Evolutionary conservation across 2,888 invertebrate genomes (phyloP).

Genomic region (Helleia helle): DNA sequence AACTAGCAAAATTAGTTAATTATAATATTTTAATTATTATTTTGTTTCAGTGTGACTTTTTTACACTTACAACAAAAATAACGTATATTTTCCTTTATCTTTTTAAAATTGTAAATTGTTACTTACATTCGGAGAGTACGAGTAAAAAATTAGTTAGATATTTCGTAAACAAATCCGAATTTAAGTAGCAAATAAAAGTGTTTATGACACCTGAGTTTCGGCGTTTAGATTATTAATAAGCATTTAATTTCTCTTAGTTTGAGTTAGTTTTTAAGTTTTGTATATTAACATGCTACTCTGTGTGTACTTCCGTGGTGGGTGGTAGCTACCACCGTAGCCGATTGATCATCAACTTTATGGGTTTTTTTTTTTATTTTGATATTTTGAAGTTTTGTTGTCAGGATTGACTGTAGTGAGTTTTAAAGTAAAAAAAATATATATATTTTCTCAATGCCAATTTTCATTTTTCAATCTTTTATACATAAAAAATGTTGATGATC

Average conservation of each 20-base stretch:
- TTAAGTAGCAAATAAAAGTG: background rate
- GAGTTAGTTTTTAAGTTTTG: constrained; percentile 3
- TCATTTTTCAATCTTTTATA: too few species aligned
- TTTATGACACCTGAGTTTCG: background rate
- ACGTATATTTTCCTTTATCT: background rate
- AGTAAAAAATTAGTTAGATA: background rate
- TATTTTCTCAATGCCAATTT: too few species aligned
- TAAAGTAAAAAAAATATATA: too few species aligned
- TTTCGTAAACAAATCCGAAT: background rate
- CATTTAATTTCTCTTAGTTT: constrained; percentile 5
- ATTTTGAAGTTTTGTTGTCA: too few species aligned
- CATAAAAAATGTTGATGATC: background rate
- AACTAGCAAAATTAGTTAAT: background rate
- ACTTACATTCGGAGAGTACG: constrained; percentile 2
- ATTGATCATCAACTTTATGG: background rate
- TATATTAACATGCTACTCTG: constrained; percentile 5
- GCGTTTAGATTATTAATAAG: background rate
- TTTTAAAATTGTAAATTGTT: background rate
- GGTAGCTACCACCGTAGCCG: background rate
- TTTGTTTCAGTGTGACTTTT: background rate
- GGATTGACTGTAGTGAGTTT: too few species aligned
- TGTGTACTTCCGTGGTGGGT: background rate
- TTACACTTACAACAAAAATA: background rate
- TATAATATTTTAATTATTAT: background rate
- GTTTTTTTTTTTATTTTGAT: background rate